Base-by-base conservation (phyloP, 2,797 vertebrate genomes). In the Cyprinella venusta region DNA sequence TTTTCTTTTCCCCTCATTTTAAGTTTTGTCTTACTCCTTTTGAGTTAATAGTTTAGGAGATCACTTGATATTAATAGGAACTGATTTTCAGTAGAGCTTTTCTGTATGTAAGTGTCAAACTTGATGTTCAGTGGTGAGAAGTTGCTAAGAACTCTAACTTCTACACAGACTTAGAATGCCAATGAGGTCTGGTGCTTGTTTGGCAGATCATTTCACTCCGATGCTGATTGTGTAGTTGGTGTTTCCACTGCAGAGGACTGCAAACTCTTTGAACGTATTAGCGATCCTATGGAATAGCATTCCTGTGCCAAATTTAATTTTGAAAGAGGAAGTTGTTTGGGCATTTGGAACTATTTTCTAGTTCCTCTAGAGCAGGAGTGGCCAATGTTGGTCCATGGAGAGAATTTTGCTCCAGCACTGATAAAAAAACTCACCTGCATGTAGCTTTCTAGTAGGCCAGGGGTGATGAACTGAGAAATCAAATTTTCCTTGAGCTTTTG, bases 1-100 rank as follows among this genome's bases (percentile, higher is more conserved):
- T 74, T 45, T 67, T 18, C 76, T 84, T 84, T 91, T 90, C 5
- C 24, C 18, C 48, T 52, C 75, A 64, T 36, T 71, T 42, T 30
- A 63, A 54, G 3, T 42, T 54, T 36, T 36, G 45, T 61, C 61
- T 15, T 30, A 30, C 59, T 64, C 65, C 48, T 48, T 45, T 74
- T 45, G 42, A 63, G 48, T 69, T 72, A 71, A 70, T 68, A 54
- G 48, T 81, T 64, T 61, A 81, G 52, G 45, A 77, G 71, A 74
- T 68, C 50, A 38, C 70, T 79, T 82, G 82, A 79, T 76, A 75
- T 87, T 67, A 80, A 85, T 85, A 54, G 33, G 56, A 70, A 81
- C 69, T 52, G 61, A 61, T 70, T 81, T 88, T 83, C 68, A 70
- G 76, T 68, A 64, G 68, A 81, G 75, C 64, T 67, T 8, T 48